Evolutionary conservation across 2,113 vertebrate genomes (phyloP).

Genomic region (Neogale vison): DNA sequence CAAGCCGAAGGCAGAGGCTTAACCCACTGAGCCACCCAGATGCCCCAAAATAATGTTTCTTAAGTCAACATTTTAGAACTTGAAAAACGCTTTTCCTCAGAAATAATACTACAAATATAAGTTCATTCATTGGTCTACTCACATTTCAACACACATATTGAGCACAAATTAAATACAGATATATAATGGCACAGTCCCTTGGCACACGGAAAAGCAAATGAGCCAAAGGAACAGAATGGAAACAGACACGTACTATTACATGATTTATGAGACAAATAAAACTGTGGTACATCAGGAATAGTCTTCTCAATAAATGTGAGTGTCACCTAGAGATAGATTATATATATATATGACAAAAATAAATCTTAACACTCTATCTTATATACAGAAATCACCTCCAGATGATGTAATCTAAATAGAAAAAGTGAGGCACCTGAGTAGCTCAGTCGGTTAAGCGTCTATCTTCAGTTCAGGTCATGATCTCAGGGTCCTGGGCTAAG

Average conservation of each 20-base stretch:
- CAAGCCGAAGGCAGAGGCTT: no score
- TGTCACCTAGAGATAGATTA: neutral
- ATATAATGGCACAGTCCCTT: neutral
- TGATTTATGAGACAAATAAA: neutral
- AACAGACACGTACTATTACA: neutral
- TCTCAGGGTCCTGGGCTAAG: neutral
- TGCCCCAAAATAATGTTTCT: neutral
- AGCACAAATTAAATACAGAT: neutral
- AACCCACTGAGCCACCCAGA: no score
- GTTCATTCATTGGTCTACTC: neutral
- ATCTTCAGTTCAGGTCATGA: neutral
- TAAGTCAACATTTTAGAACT: neutral
- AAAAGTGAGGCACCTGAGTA: neutral
- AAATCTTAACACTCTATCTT: neutral
- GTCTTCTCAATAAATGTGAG: neutral
- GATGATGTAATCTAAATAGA: neutral
- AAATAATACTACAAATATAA: neutral
- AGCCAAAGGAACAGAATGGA: neutral
- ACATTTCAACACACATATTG: conserved; percentile 43
- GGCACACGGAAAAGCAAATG: neutral
- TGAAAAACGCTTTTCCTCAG: neutral
- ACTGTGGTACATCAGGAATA: neutral
- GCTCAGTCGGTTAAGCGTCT: neutral
- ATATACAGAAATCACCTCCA: neutral
- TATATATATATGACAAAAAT: neutral